These are phyloP conservation scores for Manis pentadactyla DNA, from an alignment of 2,797 vertebrate species.

Conservation along the genomic window DNA sequence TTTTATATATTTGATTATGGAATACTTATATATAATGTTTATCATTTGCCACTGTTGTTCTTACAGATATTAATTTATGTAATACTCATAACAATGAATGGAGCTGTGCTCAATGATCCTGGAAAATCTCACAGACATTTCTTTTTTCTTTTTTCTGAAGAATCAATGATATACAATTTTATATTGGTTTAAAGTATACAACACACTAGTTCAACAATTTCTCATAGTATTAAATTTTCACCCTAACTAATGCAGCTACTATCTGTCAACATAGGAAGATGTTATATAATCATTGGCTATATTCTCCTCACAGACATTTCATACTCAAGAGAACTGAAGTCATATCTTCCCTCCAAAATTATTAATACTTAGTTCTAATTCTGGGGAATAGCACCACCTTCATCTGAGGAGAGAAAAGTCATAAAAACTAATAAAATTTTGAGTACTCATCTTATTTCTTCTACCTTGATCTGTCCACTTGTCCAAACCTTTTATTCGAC, in stretches of 20 bases:
- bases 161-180: no score
- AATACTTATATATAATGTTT: not conserved
- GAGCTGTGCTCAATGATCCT: no score
- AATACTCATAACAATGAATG: not conserved
- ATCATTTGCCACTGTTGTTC: not conserved
- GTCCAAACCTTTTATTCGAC: not conserved
- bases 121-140: no score
- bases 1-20: not conserved
- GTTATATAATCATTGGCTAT: no score
- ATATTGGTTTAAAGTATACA: no score
- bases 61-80: not conserved
- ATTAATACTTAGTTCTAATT: not conserved
- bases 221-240: no score
- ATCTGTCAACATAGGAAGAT: no score
- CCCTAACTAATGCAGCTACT: no score
- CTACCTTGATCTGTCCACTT: not conserved
- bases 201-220: no score
- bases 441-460: not conserved
- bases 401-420: not conserved
- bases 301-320: not conserved
- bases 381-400: not conserved
- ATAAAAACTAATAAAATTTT: not conserved
- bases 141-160: no score
- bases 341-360: not conserved
- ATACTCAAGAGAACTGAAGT: not conserved